Conservation (phyloP, 2,797 vertebrate species). For the Bradypodion ventrale region DNA sequence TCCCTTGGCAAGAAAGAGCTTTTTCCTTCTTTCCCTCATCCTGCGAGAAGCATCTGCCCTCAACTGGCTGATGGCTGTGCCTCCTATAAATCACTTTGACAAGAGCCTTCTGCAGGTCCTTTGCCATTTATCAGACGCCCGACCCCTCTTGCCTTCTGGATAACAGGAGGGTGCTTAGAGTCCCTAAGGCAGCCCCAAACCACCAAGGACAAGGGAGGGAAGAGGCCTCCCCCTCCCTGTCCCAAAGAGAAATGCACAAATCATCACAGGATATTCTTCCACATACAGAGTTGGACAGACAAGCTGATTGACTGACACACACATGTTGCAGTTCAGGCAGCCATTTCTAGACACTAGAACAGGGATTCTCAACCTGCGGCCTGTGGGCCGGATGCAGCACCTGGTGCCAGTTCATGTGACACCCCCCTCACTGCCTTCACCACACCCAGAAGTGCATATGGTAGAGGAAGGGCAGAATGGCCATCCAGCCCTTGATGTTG, state of each 20-base stretch:
- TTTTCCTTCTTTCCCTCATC: neutral
- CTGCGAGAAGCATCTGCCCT: neutral
- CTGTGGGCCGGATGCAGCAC: no score
- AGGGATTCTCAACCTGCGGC: no score
- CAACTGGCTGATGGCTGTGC: neutral
- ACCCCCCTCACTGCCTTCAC: no score
- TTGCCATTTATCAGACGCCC: conserved; percentile 13
- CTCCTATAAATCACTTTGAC: conserved; percentile 9
- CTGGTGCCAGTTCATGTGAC: no score
- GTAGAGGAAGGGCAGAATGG: no score
- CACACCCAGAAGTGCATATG: no score
- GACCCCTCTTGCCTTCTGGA: neutral
- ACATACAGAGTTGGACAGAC: no score
- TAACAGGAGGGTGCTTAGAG: neutral
- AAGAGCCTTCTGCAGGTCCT: conserved; percentile 7
- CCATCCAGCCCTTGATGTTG: no score
- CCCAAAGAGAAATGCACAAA: neutral
- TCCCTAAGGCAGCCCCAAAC: neutral
- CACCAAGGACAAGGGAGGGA: neutral
- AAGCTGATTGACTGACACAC: no score
- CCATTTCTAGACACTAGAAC: neutral
- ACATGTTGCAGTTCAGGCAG: neutral
- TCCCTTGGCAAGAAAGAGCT: neutral
- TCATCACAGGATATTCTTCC: no score
- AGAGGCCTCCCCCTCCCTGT: neutral